Evolutionary conservation across 2,888 invertebrate genomes (phyloP).

Genomic region (Ferdinandea cuprea): DNA sequence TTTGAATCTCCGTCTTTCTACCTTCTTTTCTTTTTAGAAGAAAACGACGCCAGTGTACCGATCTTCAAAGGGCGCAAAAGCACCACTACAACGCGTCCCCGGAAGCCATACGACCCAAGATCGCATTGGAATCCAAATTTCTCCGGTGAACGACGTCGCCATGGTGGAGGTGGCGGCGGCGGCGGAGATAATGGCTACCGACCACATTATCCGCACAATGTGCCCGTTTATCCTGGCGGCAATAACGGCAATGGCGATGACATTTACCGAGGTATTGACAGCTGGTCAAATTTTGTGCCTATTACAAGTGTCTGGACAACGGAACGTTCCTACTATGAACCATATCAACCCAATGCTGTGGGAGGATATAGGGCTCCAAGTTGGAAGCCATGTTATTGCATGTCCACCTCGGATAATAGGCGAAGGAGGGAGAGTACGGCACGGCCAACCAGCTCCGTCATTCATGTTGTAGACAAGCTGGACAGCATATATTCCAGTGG

Average conservation of each 20-base stretch:
- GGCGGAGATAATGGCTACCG: constrained; percentile 77
- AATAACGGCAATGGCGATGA: constrained; percentile 77
- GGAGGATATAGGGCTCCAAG: constrained; percentile 77
- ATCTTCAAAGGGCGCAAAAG: constrained; percentile 81
- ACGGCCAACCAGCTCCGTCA: constrained; percentile 76
- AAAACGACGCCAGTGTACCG: constrained; percentile 81
- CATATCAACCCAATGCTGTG: constrained; percentile 77
- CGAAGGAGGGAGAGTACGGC: constrained; percentile 77
- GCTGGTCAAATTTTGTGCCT: constrained; percentile 82
- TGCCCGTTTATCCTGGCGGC: constrained; percentile 78
- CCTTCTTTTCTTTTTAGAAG: constrained; percentile 77
- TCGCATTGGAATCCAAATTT: constrained; percentile 80
- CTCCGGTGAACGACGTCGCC: constrained; percentile 78
- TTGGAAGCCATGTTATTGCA: constrained; percentile 83
- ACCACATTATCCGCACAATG: constrained; percentile 78
- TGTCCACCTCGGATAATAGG: constrained; percentile 78
- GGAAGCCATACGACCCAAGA: constrained; percentile 80
- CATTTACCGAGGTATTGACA: constrained; percentile 79
- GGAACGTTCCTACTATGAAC: constrained; percentile 79
- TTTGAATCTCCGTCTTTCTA: not conserved
- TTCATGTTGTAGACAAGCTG: constrained; percentile 79
- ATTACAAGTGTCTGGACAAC: constrained; percentile 80
- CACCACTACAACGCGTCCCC: constrained; percentile 77
- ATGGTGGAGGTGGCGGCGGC: no score
- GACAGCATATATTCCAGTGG: constrained; percentile 79